Conservation (phyloP, 2,888 invertebrate genomes). For the Cosmopolites sordidus region DNA sequence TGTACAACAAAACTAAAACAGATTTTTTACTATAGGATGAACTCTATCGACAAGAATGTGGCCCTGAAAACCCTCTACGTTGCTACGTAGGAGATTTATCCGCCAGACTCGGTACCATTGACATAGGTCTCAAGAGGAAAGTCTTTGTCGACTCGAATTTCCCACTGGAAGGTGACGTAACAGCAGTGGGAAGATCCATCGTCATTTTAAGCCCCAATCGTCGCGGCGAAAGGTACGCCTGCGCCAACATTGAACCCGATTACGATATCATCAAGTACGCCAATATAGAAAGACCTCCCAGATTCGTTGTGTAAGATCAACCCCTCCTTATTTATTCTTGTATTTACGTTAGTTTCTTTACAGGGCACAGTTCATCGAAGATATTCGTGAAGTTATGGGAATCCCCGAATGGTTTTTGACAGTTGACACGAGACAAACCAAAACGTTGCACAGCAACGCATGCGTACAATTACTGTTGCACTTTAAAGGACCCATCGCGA, state of each 20-base stretch:
- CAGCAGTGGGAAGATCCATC: slow-evolving; percentile 79
- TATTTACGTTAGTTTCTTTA: not conserved
- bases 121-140: slow-evolving; percentile 70
- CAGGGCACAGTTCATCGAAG: slow-evolving; percentile 79
- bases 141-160: slow-evolving; percentile 84
- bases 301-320: slow-evolving; percentile 75
- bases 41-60: slow-evolving; percentile 82
- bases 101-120: slow-evolving; percentile 76
- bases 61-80: slow-evolving; percentile 78
- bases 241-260: slow-evolving; percentile 88
- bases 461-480: slow-evolving; percentile 84
- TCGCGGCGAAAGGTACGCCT: slow-evolving; percentile 71
- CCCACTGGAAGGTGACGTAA: slow-evolving; percentile 73
- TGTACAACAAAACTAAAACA: not conserved
- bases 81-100: slow-evolving; percentile 91
- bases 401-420: slow-evolving; percentile 87
- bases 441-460: slow-evolving; percentile 68
- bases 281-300: slow-evolving; percentile 79
- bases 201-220: slow-evolving; percentile 76
- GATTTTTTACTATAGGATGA: slow-evolving; percentile 58
- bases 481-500: slow-evolving; percentile 79
- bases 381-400: slow-evolving; percentile 75
- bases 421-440: slow-evolving; percentile 77
- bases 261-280: slow-evolving; percentile 86
- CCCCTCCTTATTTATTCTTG: not conserved